These are phyloP conservation scores for Drosophila algonquin DNA, from an alignment of 2,888 invertebrate genomes.

Conservation along the genomic window DNA sequence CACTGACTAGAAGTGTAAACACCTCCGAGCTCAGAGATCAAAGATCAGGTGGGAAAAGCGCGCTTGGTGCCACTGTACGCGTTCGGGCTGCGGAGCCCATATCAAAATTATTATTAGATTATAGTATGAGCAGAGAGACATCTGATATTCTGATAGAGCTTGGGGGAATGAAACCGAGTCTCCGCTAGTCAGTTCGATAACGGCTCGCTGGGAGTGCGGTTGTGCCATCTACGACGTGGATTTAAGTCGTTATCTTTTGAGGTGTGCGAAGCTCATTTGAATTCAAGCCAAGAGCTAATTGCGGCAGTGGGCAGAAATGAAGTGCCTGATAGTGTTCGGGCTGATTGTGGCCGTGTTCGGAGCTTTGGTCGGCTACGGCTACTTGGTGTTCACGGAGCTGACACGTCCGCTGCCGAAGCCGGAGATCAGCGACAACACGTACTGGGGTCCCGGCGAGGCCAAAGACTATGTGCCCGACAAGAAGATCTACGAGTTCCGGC, in stretches of 20 bases:
- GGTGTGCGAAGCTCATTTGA: conserved; percentile 21
- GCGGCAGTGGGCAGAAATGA: conserved; percentile 47
- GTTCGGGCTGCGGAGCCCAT: conserved; percentile 1
- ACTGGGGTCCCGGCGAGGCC: conserved; percentile 82
- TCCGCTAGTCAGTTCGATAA: conserved; percentile 45
- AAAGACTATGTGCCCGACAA: conserved; percentile 76
- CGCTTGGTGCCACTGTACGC: conserved; percentile 16
- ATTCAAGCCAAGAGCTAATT: conserved; percentile 26
- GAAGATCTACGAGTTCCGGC: conserved; percentile 71
- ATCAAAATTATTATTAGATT: conserved; percentile 34
- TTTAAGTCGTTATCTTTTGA: not conserved
- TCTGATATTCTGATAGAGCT: conserved; percentile 21
- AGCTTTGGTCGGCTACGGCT: conserved; percentile 65
- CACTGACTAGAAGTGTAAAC: not conserved
- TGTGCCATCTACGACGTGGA: not conserved
- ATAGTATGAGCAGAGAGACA: conserved; percentile 10
- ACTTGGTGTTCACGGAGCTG: conserved; percentile 66
- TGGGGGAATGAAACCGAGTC: not conserved
- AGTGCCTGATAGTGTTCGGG: conserved; percentile 66
- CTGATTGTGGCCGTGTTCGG: conserved; percentile 66
- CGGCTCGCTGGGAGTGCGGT: conserved; percentile 30
- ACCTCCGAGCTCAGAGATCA: not conserved
- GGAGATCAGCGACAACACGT: conserved; percentile 76
- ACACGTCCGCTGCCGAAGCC: conserved; percentile 79
- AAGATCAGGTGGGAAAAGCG: not conserved